A percentile compares a stretch with the other conserved stretches of the same genome.
Evolutionary conservation across 2,888 invertebrate species (phyloP).

Genomic region (Acrobasis suavella): DNA sequence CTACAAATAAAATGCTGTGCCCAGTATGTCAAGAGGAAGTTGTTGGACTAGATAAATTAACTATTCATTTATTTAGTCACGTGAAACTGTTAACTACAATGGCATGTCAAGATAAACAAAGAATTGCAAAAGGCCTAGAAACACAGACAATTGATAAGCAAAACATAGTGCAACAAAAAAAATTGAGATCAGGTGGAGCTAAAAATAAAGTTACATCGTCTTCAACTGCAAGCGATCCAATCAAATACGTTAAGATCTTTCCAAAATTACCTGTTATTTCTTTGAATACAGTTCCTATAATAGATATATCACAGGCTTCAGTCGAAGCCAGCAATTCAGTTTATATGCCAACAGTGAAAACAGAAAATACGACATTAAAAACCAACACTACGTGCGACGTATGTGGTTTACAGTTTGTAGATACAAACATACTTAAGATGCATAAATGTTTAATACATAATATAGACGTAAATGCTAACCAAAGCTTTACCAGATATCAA

Average conservation of each 20-base stretch:
- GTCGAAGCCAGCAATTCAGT: slow-evolving; percentile 47
- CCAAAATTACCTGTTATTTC: slow-evolving; percentile 72
- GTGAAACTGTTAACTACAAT: slow-evolving; percentile 65
- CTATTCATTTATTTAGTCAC: slow-evolving; percentile 91
- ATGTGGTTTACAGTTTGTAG: slow-evolving; percentile 88
- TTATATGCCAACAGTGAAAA: slow-evolving; percentile 48
- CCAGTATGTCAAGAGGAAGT: slow-evolving; percentile 90
- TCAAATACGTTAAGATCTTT: slow-evolving; percentile 75
- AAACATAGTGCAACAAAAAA: slow-evolving; percentile 51
- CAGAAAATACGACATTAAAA: slow-evolving; percentile 50
- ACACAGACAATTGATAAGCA: slow-evolving; percentile 45
- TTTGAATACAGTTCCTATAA: slow-evolving; percentile 60
- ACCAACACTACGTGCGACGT: slow-evolving; percentile 82
- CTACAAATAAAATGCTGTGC: slow-evolving; percentile 88
- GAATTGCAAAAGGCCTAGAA: slow-evolving; percentile 34
- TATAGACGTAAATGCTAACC: slow-evolving; percentile 60
- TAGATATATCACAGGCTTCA: slow-evolving; percentile 53
- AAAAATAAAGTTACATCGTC: slow-evolving; percentile 68
- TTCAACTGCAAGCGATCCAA: slow-evolving; percentile 50
- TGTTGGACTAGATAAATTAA: slow-evolving; percentile 90
- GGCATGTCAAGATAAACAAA: slow-evolving; percentile 39
- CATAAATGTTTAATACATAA: slow-evolving; percentile 88
- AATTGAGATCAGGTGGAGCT: slow-evolving; percentile 53
- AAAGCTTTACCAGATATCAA: slow-evolving; percentile 78
- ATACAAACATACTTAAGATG: slow-evolving; percentile 86